Percentiles rank a stretch among this genome's conserved stretches.
Conservation (phyloP, 2,888 invertebrate species). For the Empis stercorea region DNA sequence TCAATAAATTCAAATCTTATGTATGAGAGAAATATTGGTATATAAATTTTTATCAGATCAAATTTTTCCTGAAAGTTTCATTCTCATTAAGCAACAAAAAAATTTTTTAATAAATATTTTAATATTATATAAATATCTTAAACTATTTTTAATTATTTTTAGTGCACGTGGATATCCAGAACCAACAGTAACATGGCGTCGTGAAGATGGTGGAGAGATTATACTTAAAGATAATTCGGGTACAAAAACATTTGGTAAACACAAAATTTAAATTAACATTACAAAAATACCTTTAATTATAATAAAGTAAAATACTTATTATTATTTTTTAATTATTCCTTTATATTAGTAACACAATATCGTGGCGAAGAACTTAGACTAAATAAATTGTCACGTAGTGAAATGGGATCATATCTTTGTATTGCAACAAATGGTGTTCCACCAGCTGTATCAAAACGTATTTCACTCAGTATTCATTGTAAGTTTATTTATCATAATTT, state of each 20-base stretch:
- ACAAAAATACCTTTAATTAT: not conserved
- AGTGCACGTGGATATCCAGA: conserved; percentile 66
- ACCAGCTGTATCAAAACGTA: conserved; percentile 78
- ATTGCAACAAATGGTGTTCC: conserved; percentile 82
- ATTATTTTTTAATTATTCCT: no score
- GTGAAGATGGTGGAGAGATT: conserved; percentile 72
- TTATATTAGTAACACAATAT: conserved; percentile 46
- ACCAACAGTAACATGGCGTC: conserved; percentile 69
- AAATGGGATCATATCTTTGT: conserved; percentile 85
- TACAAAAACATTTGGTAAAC: conserved; percentile 47
- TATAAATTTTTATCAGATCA: no score
- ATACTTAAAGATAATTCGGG: conserved; percentile 58
- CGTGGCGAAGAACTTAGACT: conserved; percentile 66
- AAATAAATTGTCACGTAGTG: conserved; percentile 68
- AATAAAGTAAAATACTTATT: no score
- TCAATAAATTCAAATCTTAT: no score
- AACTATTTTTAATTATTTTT: conserved; percentile 7
- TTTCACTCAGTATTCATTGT: conserved; percentile 81
- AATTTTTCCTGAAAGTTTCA: no score
- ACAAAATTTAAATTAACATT: not conserved
- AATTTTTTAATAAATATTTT: no score
- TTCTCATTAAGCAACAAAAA: no score
- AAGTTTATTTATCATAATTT: conserved; percentile 39
- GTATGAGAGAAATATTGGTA: no score
- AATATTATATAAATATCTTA: no score